A percentile compares a stretch with the other conserved stretches of the same genome.
Conservation (phyloP, 2,888 invertebrate species). For the Eremobia ochroleuca region DNA sequence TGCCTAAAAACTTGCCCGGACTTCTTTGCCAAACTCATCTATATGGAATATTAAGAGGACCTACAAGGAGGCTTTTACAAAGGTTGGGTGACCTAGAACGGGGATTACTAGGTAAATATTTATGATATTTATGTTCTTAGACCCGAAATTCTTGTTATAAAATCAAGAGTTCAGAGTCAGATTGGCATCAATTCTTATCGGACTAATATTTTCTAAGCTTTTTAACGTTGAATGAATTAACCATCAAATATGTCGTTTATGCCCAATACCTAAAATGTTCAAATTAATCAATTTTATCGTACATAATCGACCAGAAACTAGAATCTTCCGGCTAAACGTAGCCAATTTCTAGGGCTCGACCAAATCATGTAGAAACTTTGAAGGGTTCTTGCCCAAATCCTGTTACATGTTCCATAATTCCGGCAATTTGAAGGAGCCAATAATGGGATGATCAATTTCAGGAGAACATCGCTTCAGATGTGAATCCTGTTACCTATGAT, state of each 20-base stretch:
- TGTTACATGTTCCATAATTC: slow-evolving; percentile 56
- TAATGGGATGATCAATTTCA: slow-evolving; percentile 57
- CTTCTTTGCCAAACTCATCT: slow-evolving; percentile 12
- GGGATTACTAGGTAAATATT: background rate
- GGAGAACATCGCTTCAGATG: slow-evolving; percentile 21
- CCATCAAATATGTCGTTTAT: background rate
- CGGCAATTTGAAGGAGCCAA: slow-evolving; percentile 58
- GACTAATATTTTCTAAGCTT: background rate
- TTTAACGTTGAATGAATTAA: background rate
- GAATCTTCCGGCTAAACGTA: slow-evolving; percentile 18
- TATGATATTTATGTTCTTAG: background rate
- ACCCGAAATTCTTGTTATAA: background rate
- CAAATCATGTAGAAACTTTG: slow-evolving; percentile 52
- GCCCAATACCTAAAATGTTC: background rate
- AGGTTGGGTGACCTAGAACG: background rate
- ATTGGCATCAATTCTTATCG: background rate
- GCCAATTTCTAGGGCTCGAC: slow-evolving; percentile 30
- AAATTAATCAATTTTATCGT: background rate
- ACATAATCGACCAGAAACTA: slow-evolving; percentile 13
- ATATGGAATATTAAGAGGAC: slow-evolving; percentile 15
- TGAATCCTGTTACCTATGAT: slow-evolving; percentile 56
- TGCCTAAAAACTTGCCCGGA: slow-evolving; percentile 22
- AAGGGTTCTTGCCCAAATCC: slow-evolving; percentile 49
- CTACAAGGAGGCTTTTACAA: slow-evolving; percentile 13
- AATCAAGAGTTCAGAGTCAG: background rate